These are phyloP conservation scores for Odobenus rosmarus DNA, from an alignment of 2,113 vertebrate genomes.

Conservation along the genomic window DNA sequence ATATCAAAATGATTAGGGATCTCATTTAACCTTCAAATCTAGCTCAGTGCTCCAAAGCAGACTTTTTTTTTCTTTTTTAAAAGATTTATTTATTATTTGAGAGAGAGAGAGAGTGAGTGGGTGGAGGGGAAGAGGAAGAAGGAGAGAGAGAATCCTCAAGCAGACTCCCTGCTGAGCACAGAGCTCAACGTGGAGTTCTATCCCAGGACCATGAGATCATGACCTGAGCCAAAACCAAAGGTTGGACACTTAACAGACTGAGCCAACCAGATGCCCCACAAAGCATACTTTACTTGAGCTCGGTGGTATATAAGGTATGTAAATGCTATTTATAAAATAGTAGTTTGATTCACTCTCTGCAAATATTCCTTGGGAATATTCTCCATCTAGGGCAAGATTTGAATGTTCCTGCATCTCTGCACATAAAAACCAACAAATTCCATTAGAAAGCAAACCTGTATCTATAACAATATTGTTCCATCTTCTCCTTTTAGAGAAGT, in stretches of 20 bases:
- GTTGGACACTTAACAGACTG: neutral
- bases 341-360: neutral
- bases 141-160: neutral
- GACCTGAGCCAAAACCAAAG: neutral
- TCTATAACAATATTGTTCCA: neutral
- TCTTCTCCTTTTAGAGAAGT: neutral
- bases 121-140: neutral
- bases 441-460: neutral
- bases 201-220: neutral
- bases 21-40: neutral
- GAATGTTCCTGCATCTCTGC: neutral
- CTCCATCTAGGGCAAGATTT: neutral
- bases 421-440: neutral
- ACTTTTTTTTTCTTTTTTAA: neutral
- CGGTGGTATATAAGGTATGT: neutral
- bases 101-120: neutral
- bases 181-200: neutral
- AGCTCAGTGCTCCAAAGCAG: neutral
- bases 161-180: neutral
- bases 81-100: neutral
- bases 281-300: neutral
- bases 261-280: neutral
- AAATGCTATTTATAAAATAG: neutral
- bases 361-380: neutral
- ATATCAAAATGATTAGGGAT: neutral